These are phyloP conservation scores for Oopsacas minuta DNA, from an alignment of 37 sponge, comb jelly and placozoan genomes.

Conservation along the genomic window DNA sequence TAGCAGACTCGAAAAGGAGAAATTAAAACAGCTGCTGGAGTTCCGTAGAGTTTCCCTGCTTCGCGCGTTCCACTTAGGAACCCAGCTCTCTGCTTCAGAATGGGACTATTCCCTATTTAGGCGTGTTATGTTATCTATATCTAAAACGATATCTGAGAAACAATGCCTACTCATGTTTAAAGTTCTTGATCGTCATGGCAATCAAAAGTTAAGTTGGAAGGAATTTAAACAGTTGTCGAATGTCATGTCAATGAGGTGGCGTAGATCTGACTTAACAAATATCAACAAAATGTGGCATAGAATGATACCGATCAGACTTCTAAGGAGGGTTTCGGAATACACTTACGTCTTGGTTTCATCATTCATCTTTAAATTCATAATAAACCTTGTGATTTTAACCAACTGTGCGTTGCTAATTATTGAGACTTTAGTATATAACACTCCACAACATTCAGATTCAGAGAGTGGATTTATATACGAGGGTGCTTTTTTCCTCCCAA, in stretches of 20 bases:
- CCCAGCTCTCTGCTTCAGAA: neutral
- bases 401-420: neutral
- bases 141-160: neutral
- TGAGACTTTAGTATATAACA: neutral
- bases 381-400: neutral
- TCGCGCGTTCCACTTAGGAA: neutral
- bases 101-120: neutral
- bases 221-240: neutral
- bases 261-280: neutral
- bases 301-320: neutral
- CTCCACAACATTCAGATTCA: neutral
- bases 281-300: conserved; percentile 2
- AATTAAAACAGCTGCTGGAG: neutral
- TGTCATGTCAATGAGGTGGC: neutral
- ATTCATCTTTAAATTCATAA: neutral
- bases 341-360: neutral
- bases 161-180: neutral
- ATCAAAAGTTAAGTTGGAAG: neutral
- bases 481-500: neutral
- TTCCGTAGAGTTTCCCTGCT: neutral
- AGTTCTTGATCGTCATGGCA: neutral
- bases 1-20: neutral
- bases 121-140: neutral
- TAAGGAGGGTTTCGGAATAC: neutral
- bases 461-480: neutral